Conservation (phyloP, 2,888 invertebrate genomes). For the Mythimna vitellina region DNA sequence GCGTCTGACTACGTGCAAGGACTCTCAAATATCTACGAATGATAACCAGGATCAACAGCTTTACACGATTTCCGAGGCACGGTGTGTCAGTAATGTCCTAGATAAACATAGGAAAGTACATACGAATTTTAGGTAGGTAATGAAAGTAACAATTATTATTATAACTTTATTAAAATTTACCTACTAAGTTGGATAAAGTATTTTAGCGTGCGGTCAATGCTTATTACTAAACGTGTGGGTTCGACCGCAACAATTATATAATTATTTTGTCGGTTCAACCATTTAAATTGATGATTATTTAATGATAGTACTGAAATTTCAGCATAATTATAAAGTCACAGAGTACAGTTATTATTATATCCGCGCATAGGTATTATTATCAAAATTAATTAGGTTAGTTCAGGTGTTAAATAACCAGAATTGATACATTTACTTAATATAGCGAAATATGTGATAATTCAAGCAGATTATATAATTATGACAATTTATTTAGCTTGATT, state of each 20-base stretch:
- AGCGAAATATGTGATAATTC: not conserved
- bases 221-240: constrained; percentile 50
- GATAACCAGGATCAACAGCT: no score
- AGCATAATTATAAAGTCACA: constrained; percentile 25
- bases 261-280: constrained; percentile 43
- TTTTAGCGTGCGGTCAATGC: constrained; percentile 47
- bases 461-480: not conserved
- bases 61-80: no score
- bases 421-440: not conserved
- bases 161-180: constrained; percentile 4
- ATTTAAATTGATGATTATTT: constrained; percentile 45
- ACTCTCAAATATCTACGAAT: no score
- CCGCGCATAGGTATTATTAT: not conserved
- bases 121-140: not conserved
- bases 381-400: not conserved
- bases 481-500: not conserved
- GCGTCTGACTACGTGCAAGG: no score
- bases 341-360: constrained; percentile 14
- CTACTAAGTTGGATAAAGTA: constrained; percentile 33
- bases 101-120: no score
- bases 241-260: constrained; percentile 43
- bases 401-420: not conserved
- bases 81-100: no score
- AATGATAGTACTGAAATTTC: constrained; percentile 20
- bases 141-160: not conserved